Conservation (phyloP, 2,113 vertebrate genomes). For the Eulacestoma nigropectus region DNA sequence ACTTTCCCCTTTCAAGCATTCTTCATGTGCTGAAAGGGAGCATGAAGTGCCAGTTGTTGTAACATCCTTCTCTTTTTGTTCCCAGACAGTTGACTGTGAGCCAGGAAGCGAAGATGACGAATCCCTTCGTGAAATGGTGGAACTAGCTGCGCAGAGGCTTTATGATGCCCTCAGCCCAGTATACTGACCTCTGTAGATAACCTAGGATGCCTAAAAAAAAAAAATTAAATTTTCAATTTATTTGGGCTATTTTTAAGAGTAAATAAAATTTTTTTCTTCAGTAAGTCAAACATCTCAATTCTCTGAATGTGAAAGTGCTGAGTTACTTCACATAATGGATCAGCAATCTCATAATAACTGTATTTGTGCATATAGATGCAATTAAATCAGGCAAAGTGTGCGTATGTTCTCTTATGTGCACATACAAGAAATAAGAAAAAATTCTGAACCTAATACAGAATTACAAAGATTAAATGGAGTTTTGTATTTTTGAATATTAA, state of each 20-base stretch:
- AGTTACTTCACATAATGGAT: background rate
- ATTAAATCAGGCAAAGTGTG: background rate
- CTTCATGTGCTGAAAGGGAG: background rate
- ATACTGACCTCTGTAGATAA: conserved; percentile 64
- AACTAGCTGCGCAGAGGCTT: conserved; percentile 85
- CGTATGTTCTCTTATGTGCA: background rate
- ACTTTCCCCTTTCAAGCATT: background rate
- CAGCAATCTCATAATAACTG: background rate
- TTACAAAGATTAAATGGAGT: background rate
- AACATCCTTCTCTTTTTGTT: background rate
- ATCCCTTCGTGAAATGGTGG: conserved; percentile 87
- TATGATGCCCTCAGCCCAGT: conserved; percentile 85
- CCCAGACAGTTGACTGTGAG: conserved; percentile 82
- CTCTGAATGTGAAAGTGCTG: background rate
- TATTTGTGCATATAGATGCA: background rate
- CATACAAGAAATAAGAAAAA: background rate
- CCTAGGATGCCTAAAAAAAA: background rate
- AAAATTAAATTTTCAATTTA: background rate
- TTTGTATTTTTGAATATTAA: background rate
- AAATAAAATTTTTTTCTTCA: background rate
- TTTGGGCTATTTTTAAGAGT: conserved; percentile 8
- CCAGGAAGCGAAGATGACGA: conserved; percentile 84
- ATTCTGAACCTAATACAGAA: background rate
- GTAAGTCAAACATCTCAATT: background rate
- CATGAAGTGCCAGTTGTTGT: background rate